Evolutionary conservation across 2,888 invertebrate genomes (phyloP), one percentile per base, ranked within the genome.

Genomic region (Brenthis daphne): DNA sequence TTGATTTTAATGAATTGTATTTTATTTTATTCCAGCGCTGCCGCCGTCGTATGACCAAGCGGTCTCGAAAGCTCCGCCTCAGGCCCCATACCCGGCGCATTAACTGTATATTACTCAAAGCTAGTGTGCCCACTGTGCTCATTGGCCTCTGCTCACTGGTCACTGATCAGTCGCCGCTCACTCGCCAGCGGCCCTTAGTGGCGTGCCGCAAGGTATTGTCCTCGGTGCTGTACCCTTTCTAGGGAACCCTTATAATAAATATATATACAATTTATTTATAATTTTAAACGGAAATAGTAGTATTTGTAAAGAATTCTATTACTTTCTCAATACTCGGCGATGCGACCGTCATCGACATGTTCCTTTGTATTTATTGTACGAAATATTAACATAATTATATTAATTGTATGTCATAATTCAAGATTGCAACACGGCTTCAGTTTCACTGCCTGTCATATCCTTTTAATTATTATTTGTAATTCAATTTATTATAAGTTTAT

Each of bases 31-130:
- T 79, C 0, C 89, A 88, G 89, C 82, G 65, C 74, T 84, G 47
- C 89, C 89, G 70, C 90, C 90, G 0, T 78, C 85, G 2, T 89
- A 89, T 82, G 89, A 88, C 48, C 90, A 88, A 55, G 89, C 83
- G 73, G 78, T 79, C 61, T 72, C 72, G 6, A 75, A 77, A 57
- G 69, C 71, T 51, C 72, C 77, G 20, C 82, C 85, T 55, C 79
- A 81, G 65, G 77, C 79, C 13, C 81, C 85, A 5, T 82, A 77
- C 80, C 83, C 84, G 78, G 82, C 86, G 2, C 76, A 82, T 60
- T 73, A 74, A 67, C 57, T 60, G 37, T 37, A 43, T 43, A 43
- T 43, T 11, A 2, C 29, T 11, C 12, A 24, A 24, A 16, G 53
- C 29, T 50, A 33, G 60, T 60, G 37, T 37, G 37, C 37, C 1